Evolutionary conservation across 2,113 vertebrate genomes (phyloP).

Genomic region (Centropus bengalensis): DNA sequence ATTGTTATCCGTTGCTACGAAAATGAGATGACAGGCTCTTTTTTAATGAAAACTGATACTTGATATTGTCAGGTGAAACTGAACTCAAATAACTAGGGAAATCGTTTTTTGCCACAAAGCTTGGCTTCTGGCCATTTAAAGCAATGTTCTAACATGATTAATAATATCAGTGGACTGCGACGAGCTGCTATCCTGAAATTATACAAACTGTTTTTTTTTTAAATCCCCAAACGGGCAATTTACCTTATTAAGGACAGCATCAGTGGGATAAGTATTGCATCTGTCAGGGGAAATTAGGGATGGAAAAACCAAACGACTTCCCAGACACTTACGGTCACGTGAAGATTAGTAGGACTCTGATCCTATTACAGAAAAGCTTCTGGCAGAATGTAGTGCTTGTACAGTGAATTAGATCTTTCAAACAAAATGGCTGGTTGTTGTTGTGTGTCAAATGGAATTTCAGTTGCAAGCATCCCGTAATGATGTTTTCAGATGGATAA

Average conservation of each 20-base stretch:
- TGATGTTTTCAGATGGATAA: not conserved
- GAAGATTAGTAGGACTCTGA: not conserved
- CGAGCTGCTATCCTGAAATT: not conserved
- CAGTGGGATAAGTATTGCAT: not conserved
- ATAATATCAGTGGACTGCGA: not conserved
- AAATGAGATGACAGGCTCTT: not conserved
- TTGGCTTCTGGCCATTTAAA: not conserved
- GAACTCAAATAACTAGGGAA: not conserved
- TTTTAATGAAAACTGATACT: not conserved
- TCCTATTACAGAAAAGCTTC: not conserved
- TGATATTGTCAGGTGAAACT: not conserved
- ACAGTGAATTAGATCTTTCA: not conserved
- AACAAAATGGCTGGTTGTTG: rapidly evolving
- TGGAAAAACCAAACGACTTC: not conserved
- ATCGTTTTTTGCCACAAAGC: not conserved
- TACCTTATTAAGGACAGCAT: not conserved
- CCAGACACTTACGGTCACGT: not conserved
- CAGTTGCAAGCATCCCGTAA: not conserved
- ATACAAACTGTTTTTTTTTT: not conserved
- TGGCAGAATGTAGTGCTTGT: not conserved
- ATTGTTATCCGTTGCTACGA: not conserved
- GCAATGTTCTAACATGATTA: not conserved
- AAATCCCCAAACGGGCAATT: not conserved
- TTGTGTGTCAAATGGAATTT: not conserved
- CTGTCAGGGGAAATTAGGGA: not conserved